These are phyloP conservation scores for Neria commutata DNA, from an alignment of 2,888 invertebrate species.

Conservation along the genomic window DNA sequence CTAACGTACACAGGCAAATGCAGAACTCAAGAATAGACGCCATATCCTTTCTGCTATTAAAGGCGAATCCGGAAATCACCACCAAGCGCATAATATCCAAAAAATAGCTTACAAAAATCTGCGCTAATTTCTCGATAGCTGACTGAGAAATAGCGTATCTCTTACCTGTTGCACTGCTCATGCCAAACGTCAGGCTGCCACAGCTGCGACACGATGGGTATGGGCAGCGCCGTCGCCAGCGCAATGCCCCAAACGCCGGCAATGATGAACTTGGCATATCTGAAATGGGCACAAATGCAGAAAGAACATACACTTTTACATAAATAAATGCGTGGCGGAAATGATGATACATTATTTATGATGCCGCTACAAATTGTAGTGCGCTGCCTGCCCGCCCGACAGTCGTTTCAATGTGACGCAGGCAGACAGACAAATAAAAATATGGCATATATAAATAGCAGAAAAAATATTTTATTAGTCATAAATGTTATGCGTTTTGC, in stretches of 20 bases:
- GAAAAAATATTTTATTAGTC: too few relatives aligned
- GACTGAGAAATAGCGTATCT: constrained; percentile 40
- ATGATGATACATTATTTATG: background rate
- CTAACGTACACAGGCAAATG: too few relatives aligned
- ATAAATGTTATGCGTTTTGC: too few relatives aligned
- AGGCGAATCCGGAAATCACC: too few relatives aligned
- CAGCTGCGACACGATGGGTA: constrained; percentile 75
- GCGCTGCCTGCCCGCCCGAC: too few relatives aligned
- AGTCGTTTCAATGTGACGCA: too few relatives aligned
- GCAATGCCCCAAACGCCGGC: constrained; percentile 65
- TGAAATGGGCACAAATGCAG: constrained; percentile 27
- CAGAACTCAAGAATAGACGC: too few relatives aligned
- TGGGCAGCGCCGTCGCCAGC: constrained; percentile 79
- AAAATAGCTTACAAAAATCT: too few relatives aligned
- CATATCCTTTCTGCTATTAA: too few relatives aligned
- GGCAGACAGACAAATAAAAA: too few relatives aligned
- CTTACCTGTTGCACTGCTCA: constrained; percentile 70
- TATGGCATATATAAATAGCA: too few relatives aligned
- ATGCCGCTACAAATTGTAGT: background rate
- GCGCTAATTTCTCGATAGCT: background rate
- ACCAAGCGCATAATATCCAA: too few relatives aligned
- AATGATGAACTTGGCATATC: constrained; percentile 61
- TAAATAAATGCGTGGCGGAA: constrained; percentile 5
- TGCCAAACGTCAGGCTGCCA: constrained; percentile 70
- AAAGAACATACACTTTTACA: background rate